Base-by-base conservation (phyloP, 2,888 invertebrate species). In the Lamproptera curius region DNA sequence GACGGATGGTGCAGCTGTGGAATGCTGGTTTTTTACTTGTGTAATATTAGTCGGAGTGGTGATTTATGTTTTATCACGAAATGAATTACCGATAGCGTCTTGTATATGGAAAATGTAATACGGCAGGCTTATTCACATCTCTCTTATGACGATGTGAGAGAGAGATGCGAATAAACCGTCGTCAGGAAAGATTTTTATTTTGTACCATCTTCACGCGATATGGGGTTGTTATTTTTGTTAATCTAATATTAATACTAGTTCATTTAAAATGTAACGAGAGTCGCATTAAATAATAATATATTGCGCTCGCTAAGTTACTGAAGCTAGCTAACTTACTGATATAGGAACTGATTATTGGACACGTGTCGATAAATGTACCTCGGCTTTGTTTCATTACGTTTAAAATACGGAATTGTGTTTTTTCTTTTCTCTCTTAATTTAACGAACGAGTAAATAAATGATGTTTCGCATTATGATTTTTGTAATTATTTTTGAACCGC, bases 401-500 rank as follows among this genome's bases (percentile, higher is more conserved):
- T 81, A 76, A 76, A 74, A 48, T 48, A 42, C 74, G 63, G 77
- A 82, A 82, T 86, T 86, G 84, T 85, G 83, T 86, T 83, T 23
- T 42, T n/a, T n/a, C n/a, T n/a, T n/a, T n/a, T n/a, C n/a, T n/a
- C n/a, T n/a, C n/a, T n/a, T 84, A 77, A 72, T 79, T 81, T 84
- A 84, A 80, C 79, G 49, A 76, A 81, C 81, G 76, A 84, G 78
- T 81, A 83, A 87, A 86, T 85, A 87, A 87, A 85, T 78, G 28
- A 77, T 73, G 79, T 84, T 87, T 86, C 80, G 72, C 84, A 84
- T 78, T 67, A 85, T 81, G 86, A 82, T 87, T 87, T 86, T 87
- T 86, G 86, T 84, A 85, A 86, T 87, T 87, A 85, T 86, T 87
- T 86, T 84, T 84, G 81, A n/a, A 77, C 70, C 69, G 73, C 71